phyloP scores from a whole-genome alignment of 2,113 vertebrate species.

The Corythornis vintsioides region DNA sequence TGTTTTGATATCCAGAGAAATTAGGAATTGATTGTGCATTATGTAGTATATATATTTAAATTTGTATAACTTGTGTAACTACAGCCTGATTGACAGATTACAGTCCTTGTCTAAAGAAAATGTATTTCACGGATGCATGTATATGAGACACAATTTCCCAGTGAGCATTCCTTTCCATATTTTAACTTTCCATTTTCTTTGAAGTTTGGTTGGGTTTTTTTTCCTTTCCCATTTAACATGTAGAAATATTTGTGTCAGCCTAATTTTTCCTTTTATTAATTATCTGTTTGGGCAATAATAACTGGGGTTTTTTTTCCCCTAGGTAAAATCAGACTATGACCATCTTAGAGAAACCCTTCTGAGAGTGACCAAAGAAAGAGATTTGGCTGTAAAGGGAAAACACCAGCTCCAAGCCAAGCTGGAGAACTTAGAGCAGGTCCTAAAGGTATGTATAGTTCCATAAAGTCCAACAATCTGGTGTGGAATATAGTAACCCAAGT shows the following conservation, averaged over 20 bases:
- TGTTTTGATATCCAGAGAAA: not conserved
- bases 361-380: constrained; percentile 85
- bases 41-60: not conserved
- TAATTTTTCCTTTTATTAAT: not conserved
- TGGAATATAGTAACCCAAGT: not conserved
- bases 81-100: not conserved
- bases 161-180: not conserved
- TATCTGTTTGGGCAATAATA: not conserved
- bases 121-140: not conserved
- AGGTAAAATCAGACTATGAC: constrained; percentile 91
- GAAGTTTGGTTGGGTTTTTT: too few species aligned
- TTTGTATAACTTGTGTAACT: not conserved
- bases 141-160: not conserved
- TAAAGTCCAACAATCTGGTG: accelerated
- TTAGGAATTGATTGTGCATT: not conserved
- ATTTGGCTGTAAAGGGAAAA: constrained; percentile 88
- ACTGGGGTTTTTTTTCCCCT: not conserved
- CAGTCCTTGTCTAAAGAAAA: not conserved
- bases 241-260: not conserved
- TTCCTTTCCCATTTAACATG: not conserved
- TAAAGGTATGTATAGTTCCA: constrained; percentile 83
- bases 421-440: constrained; percentile 99
- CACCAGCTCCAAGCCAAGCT: constrained; percentile 95
- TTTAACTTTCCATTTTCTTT: not conserved
- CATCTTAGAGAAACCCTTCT: constrained; percentile 79